Base-by-base conservation (phyloP, 1,140 invertebrate species). In the Aphelenchoides avenae region DNA sequence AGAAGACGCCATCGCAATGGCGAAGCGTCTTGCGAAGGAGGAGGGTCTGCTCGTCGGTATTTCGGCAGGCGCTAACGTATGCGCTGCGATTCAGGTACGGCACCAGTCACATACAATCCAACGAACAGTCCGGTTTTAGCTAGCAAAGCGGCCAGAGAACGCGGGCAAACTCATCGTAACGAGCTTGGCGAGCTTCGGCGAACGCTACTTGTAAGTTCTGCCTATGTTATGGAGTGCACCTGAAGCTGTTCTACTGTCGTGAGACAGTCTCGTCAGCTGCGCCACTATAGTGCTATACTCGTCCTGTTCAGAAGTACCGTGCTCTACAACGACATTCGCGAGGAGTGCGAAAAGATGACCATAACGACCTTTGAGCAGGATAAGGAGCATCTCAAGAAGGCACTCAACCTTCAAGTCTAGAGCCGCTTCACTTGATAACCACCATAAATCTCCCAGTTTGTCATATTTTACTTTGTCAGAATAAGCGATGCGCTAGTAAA, bases 1-100 rank as follows among this genome's bases (percentile, higher is more conserved):
- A 3, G 63, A 61, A n/a, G 66, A 69, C n/a, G 66, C 66, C 3
- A 24, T 69, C n/a, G 66, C 47, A 13, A 69, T 69, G 66, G 68
- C 66, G 24, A 70, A 64, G 43, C 30, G 68, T 27, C 41, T 69
- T 3, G 66, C 66, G 3, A 31, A 33, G 5, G 67, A 70, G 36
- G 68, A 70, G 29, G 70, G 65, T 4, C 53, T 70, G 33, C 40
- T 70, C 0, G 58, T 46, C 9, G 68, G 68, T 5, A 43, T 63
- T 29, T 44, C 26, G 20, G 18, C 13, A 18, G 58, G 58, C 26
- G 39, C 39, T 27, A 71, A 70, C 41, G 68, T 68, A 13, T 29
- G 29, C 13, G 68, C 68, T 7, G 68, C 68, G 6, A 27, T 66
- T 13, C 46, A 65, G 26, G 15, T 70, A 9, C 55, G 50, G 13